A percentile compares a stretch with the other conserved stretches of the same genome.
Conservation (phyloP, 37 sponge, comb jelly and placozoan genomes). For the Axinella damicornis region DNA sequence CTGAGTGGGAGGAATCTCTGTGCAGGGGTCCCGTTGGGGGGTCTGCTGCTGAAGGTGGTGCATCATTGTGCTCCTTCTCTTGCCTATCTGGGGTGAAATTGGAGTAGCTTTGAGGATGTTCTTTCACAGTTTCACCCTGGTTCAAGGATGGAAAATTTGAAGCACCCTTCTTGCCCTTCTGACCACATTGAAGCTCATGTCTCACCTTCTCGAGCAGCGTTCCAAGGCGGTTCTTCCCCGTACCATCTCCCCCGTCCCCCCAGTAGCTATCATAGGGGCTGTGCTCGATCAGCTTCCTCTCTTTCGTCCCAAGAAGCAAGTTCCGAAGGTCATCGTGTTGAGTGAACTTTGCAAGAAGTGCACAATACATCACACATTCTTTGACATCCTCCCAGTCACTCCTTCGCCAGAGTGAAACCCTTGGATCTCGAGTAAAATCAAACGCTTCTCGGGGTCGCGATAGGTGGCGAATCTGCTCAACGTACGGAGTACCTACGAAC, state of each 20-base stretch:
- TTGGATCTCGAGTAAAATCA: conserved; percentile 54
- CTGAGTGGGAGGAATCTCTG: too few species aligned
- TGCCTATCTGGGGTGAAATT: too few species aligned
- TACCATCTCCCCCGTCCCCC: conserved; percentile 82
- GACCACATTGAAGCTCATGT: conserved; percentile 11
- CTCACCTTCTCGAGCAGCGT: conserved; percentile 47
- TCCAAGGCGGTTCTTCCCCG: conserved; percentile 65
- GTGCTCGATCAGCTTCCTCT: conserved; percentile 53
- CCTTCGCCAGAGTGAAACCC: conserved; percentile 48
- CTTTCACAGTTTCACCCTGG: too few species aligned
- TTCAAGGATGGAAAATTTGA: too few species aligned
- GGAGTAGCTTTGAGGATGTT: too few species aligned
- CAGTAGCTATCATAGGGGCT: conserved; percentile 62
- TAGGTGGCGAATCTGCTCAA: conserved; percentile 18
- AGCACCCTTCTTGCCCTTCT: too few species aligned
- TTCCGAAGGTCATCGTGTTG: conserved; percentile 33
- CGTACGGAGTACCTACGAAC: conserved; percentile 68
- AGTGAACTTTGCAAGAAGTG: conserved; percentile 73
- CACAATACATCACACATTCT: conserved; percentile 58
- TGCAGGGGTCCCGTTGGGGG: too few species aligned
- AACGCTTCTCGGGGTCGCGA: conserved; percentile 60
- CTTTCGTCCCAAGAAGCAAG: conserved; percentile 45
- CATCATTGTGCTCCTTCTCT: too few species aligned
- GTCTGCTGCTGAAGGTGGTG: too few species aligned
- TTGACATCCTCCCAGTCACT: conserved; percentile 73